Base-by-base conservation (phyloP, 2,797 vertebrate genomes). In the Pseudomugil tenellus region DNA sequence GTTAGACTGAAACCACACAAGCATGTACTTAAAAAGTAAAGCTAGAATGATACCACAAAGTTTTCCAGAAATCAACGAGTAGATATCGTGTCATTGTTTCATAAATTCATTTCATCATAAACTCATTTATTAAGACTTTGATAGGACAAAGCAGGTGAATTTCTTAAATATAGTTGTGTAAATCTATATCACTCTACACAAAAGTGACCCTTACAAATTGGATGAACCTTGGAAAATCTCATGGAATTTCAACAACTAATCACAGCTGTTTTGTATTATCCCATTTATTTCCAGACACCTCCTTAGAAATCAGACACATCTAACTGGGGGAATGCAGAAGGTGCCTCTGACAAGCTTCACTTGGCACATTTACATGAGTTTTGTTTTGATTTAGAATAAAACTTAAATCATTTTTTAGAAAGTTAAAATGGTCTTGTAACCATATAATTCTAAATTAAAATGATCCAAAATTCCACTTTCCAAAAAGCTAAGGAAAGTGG, bases 191-290 rank as follows among this genome's bases (percentile, higher is more conserved):
- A 72, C 70, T 76, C 79, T 74, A 72, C 7, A 17, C 71, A 82
- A 70, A 85, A 81, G 60, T 83, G 74, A 84, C 77, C 85, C 64
- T 54, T 77, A 57, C 60, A 74, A 80, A 83, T 81, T 58, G 52
- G 77, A 49, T 72, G 71, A 73, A 74, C 73, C 84, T 68, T 55
- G 26, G 48, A 74, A 76, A 85, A 84, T 80, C 66, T 70, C 49
- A 8, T 54, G 70, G 76, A 82, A 84, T 83, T 84, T 81, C 54
- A n/a, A n/a, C 77, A 85, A 76, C 83, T 83, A 79, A 77, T 58
- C 79, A 87, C 79, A 77, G 72, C 80, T 70, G 69, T 84, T 68
- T 76, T 63, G 21, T 16, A 29, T 35, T n/a, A 10, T 10, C 28
- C 31, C 32, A 46, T 58, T 28, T 62, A 70, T 54, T 72, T 70